Evolutionary conservation across 2,797 vertebrate species (phyloP).

Genomic region (Gambusia yucatana): DNA sequence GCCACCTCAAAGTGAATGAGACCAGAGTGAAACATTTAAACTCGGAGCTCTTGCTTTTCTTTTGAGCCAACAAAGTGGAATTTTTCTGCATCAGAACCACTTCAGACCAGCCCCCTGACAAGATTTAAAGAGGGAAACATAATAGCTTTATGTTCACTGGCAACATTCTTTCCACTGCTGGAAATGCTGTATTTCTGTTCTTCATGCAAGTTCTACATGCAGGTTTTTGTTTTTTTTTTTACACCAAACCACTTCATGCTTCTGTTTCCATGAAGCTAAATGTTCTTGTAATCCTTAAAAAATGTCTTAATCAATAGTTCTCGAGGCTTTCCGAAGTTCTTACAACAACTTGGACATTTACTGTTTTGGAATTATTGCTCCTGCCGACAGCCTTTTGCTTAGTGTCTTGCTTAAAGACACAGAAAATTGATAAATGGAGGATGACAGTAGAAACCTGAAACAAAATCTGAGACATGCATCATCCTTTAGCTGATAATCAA

Average conservation of each 20-base stretch:
- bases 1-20: not conserved
- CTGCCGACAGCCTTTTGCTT: not conserved
- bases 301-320: not conserved
- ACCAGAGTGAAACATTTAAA: not conserved
- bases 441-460: not conserved
- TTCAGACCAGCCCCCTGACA: not conserved
- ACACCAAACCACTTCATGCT: not conserved
- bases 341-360: not conserved
- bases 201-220: not conserved
- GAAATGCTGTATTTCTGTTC: not conserved
- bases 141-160: slow-evolving; percentile 8
- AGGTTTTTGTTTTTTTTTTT: not conserved
- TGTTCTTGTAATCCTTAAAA: not conserved
- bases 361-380: not conserved
- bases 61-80: not conserved
- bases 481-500: not conserved
- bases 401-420: not conserved
- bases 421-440: not conserved
- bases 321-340: not conserved
- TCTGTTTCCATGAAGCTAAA: not conserved
- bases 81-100: slow-evolving; percentile 6
- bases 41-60: not conserved
- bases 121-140: slow-evolving; percentile 2
- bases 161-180: slow-evolving; percentile 11
- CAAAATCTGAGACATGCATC: not conserved